Evolutionary conservation across 2,888 invertebrate genomes (phyloP), one percentile per base, ranked within the genome.

Genomic region (Torymus texanus): DNA sequence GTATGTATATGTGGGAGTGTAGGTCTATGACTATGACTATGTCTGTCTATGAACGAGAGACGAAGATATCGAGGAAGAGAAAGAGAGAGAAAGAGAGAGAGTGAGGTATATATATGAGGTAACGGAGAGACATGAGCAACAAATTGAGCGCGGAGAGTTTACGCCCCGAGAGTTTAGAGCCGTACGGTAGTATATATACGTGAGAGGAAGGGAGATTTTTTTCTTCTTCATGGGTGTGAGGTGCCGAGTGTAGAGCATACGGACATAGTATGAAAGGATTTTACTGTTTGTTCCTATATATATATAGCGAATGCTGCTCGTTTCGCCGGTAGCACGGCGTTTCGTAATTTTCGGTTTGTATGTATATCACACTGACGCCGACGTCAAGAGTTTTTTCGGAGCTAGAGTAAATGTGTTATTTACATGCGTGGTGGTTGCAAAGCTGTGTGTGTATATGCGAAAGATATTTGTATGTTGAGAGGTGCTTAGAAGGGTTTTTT

Each of bases 361-460:
- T 14, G 58, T 53, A 8, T 41, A 41, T 41, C n/a, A 41, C 29
- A 29, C 41, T 1, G 41, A 0, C 5, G 8, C 8, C 10, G 41
- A 29, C 3, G 0, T 13, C 13, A 8, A 8, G 2, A 24, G 2
- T 62, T 61, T 63, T 24, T 77, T 65, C 18, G 62, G 11, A 11
- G n/a, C 13, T 51, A 41, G 41, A 41, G 75, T 70, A 70, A 73
- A 67, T 61, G 61, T 41, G 21, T n/a, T 56, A 73, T 67, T 73
- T 72, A 55, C 66, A 61, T 65, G 61, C 66, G 59, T 51, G 21
- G 1, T 50, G 58, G 51, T 59, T 51, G 59, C 53, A 24, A 8
- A 55, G 58, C 8, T 21, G 5, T 41, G 0, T 8, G 8, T 41
- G 41, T 41, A 8, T 29, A 5, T 29, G 8, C 8, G 12, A 61